Percentiles rank a stretch among this genome's conserved stretches.
Evolutionary conservation across 2,797 vertebrate genomes (phyloP).

Genomic region (Mormyrops attenuatus): DNA sequence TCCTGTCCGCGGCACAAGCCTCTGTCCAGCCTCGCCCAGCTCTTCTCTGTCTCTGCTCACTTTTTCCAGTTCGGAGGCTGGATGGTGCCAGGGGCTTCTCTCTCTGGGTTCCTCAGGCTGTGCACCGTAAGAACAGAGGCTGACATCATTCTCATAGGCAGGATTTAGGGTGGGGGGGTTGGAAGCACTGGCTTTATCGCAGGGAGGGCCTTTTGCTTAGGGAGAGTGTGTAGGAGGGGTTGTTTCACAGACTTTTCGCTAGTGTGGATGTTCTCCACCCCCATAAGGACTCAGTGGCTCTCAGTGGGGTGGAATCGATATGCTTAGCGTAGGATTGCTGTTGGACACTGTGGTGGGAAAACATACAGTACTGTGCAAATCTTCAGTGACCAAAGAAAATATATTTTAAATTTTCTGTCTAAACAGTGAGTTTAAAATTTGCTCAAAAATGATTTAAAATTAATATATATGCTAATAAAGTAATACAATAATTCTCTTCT

Average conservation of each 20-base stretch:
- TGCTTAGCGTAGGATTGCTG: neutral
- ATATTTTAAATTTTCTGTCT: neutral
- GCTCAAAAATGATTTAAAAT: neutral
- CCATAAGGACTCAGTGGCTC: neutral
- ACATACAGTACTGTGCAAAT: neutral
- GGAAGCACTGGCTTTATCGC: neutral
- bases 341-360: neutral
- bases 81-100: neutral
- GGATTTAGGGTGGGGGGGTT: neutral
- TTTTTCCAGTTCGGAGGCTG: conserved; percentile 57
- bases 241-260: neutral
- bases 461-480: neutral
- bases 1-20: conserved; percentile 30
- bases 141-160: conserved; percentile 19
- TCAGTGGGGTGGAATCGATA: neutral
- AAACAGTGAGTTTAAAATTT: neutral
- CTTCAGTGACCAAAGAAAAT: neutral
- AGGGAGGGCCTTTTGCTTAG: conserved; percentile 23
- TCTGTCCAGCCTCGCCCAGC: conserved; percentile 44
- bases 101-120: conserved; percentile 7
- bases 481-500: neutral
- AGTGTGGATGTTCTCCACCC: neutral
- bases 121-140: conserved; percentile 10
- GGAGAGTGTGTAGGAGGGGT: neutral
- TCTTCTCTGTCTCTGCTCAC: conserved; percentile 48